Evolutionary conservation across 2,888 invertebrate species (phyloP).

Genomic region (Eutolmus rufibarbis): DNA sequence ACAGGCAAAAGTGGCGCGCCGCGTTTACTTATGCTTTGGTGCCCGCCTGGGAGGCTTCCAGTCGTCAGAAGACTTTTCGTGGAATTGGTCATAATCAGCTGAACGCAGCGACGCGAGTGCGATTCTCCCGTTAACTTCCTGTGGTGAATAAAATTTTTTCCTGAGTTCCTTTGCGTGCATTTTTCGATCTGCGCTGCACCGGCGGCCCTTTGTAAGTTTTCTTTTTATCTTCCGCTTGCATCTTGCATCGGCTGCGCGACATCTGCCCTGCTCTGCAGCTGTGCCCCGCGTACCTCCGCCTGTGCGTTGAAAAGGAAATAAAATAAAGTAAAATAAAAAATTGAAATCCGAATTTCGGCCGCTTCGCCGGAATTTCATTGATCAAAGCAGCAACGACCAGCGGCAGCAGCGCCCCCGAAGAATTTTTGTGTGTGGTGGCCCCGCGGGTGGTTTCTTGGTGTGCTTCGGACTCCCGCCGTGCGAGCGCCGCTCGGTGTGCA

Average conservation of each 20-base stretch:
- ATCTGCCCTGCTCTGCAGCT: neutral
- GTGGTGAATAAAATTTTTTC: neutral
- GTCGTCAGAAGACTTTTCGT: constrained; percentile 23
- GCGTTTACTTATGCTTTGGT: constrained; percentile 10
- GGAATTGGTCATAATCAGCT: neutral
- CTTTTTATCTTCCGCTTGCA: neutral
- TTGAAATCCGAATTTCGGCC: neutral
- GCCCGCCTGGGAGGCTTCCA: neutral
- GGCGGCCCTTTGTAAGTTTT: neutral
- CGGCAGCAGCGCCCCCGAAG: neutral
- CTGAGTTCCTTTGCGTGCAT: neutral
- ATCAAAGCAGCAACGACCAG: neutral
- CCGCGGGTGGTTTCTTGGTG: neutral
- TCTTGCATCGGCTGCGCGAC: neutral
- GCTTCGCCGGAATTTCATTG: neutral
- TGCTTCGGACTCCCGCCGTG: neutral
- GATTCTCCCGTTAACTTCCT: neutral
- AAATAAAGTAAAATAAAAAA: neutral
- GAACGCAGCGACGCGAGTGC: neutral
- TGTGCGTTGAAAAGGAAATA: neutral
- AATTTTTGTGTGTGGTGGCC: neutral
- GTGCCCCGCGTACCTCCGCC: neutral
- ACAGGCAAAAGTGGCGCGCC: neutral
- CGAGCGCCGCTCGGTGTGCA: neutral
- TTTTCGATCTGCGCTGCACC: neutral